A percentile compares a stretch with the other conserved stretches of the same genome.
These are phyloP conservation scores for Emys orbicularis DNA, from an alignment of 2,797 vertebrate species.

Conservation along the genomic window DNA sequence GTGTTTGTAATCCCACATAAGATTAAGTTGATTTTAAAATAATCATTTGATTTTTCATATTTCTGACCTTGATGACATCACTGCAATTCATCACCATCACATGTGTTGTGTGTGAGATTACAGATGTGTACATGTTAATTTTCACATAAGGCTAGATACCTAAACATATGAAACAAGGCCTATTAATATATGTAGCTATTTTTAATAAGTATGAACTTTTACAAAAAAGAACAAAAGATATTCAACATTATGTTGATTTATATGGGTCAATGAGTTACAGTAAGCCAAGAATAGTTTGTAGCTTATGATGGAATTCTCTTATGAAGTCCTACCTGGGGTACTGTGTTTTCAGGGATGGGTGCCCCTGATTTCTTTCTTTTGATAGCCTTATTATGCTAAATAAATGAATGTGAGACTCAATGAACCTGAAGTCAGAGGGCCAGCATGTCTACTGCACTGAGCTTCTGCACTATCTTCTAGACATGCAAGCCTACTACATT, in stretches of 20 bases:
- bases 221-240: neutral
- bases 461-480: neutral
- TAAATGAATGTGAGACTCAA: neutral
- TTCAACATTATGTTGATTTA: neutral
- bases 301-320: neutral
- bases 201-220: neutral
- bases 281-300: neutral
- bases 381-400: neutral
- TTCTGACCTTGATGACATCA: neutral
- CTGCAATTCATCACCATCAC: neutral
- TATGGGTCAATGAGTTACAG: neutral
- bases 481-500: neutral
- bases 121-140: neutral
- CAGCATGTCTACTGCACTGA: neutral
- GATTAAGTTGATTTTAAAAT: neutral
- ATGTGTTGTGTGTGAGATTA: neutral
- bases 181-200: neutral
- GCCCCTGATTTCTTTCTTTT: neutral
- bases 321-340: neutral
- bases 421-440: neutral
- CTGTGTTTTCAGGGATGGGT: neutral
- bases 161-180: neutral
- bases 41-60: neutral
- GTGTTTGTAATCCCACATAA: neutral
- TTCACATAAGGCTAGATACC: constrained; percentile 7